phyloP scores from a whole-genome alignment of 2,888 invertebrate species.

The Magallana nippona region DNA sequence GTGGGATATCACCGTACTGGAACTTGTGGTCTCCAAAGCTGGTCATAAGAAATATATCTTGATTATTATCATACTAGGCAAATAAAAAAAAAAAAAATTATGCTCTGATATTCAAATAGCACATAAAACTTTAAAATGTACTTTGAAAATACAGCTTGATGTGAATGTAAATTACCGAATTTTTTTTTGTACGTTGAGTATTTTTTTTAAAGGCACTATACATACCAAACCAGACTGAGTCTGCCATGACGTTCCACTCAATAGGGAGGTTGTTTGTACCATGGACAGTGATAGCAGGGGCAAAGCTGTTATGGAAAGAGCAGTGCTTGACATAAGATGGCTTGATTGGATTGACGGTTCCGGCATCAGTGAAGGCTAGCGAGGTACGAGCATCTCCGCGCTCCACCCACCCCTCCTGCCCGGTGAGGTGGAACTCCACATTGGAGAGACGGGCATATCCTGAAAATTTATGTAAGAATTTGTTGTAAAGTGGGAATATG shows the following conservation, averaged over 20 bases:
- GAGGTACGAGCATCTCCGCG: conserved; percentile 72
- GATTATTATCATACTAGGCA: too few relatives aligned
- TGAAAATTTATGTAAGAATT: conserved; percentile 43
- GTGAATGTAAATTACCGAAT: too few relatives aligned
- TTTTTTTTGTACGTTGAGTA: too few relatives aligned
- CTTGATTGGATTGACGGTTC: conserved; percentile 58
- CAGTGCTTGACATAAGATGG: conserved; percentile 68
- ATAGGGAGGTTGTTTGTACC: conserved; percentile 64
- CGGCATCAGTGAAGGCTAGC: conserved; percentile 67
- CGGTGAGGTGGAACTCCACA: conserved; percentile 72
- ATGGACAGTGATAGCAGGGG: conserved; percentile 71
- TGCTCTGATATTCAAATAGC: too few relatives aligned
- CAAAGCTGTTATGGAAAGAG: conserved; percentile 72
- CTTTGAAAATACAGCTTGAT: too few relatives aligned
- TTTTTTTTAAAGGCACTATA: not conserved
- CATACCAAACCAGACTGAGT: conserved; percentile 69
- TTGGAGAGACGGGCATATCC: conserved; percentile 73
- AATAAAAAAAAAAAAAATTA: too few relatives aligned
- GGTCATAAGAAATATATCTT: conserved; percentile 16
- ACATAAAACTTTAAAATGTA: too few relatives aligned
- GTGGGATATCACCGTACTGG: conserved; percentile 46
- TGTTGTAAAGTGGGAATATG: not conserved
- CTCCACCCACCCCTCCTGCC: conserved; percentile 71
- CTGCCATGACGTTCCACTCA: conserved; percentile 72
- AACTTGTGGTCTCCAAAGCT: conserved; percentile 62